Evolutionary conservation across 2,113 vertebrate genomes (phyloP).

Genomic region (Semnornis frantzii): DNA sequence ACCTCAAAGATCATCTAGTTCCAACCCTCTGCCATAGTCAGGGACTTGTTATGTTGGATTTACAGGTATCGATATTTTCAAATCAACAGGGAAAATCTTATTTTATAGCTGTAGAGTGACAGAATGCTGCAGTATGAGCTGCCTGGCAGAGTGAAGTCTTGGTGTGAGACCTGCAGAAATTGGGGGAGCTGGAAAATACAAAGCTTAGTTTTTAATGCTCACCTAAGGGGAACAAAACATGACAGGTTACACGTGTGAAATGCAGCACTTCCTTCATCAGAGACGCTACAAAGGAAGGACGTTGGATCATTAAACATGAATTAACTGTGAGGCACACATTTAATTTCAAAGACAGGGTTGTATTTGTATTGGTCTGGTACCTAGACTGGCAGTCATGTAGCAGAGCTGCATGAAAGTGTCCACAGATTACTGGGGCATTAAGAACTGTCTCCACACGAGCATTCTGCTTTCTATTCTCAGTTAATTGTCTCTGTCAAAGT

Average conservation of each 20-base stretch:
- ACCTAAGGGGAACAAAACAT: background rate
- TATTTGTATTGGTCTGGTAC: background rate
- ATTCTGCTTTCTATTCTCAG: background rate
- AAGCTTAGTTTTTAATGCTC: background rate
- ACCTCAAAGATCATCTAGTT: too few relatives aligned
- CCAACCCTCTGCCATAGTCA: too few relatives aligned
- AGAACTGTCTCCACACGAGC: background rate
- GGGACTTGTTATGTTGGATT: background rate
- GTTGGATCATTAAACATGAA: background rate
- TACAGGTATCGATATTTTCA: background rate
- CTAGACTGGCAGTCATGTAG: background rate
- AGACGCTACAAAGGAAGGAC: background rate
- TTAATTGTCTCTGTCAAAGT: background rate
- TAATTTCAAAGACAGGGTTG: background rate
- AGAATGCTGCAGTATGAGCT: background rate
- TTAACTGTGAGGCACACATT: background rate
- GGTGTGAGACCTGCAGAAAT: background rate
- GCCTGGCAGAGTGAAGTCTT: background rate
- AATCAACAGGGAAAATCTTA: background rate
- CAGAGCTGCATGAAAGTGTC: background rate
- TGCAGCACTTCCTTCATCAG: background rate
- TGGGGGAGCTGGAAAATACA: background rate
- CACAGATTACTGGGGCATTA: background rate
- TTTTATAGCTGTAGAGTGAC: background rate
- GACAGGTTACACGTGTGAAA: background rate